These are phyloP conservation scores for Medauroidea extradentata DNA, from an alignment of 1,140 invertebrate genomes.

Conservation along the genomic window DNA sequence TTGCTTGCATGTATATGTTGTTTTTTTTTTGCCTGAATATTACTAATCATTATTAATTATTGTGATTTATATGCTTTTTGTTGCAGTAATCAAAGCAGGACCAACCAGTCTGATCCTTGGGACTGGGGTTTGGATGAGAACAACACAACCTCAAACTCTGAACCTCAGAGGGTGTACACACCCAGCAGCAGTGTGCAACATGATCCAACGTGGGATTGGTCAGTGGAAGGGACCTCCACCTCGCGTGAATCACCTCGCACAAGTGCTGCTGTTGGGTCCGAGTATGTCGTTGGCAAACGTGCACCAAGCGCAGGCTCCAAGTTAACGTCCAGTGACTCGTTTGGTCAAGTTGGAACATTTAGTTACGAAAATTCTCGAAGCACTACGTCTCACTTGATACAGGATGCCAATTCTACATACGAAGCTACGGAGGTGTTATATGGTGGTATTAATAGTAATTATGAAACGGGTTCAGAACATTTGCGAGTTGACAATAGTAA, in stretches of 20 bases:
- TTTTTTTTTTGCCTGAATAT: no score
- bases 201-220: slow-evolving; percentile 17
- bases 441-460: not conserved
- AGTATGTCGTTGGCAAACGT: not conserved
- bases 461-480: not conserved
- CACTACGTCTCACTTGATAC: not conserved
- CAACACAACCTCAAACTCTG: slow-evolving; percentile 5
- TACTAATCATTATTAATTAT: no score
- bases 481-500: not conserved
- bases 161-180: not conserved
- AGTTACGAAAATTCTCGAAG: not conserved
- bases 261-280: not conserved
- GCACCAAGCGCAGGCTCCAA: not conserved
- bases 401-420: not conserved
- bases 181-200: not conserved
- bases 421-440: not conserved
- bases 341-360: not conserved
- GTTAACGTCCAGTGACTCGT: not conserved
- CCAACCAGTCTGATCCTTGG: slow-evolving; percentile 16
- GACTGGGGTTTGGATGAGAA: slow-evolving; percentile 22
- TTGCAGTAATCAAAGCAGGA: no score
- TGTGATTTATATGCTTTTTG: no score
- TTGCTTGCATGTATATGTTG: no score
- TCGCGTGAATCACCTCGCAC: slow-evolving; percentile 3
- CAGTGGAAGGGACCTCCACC: not conserved